Evolutionary conservation across 1,140 invertebrate genomes (phyloP).

Genomic region (Hyles euphorbiae): DNA sequence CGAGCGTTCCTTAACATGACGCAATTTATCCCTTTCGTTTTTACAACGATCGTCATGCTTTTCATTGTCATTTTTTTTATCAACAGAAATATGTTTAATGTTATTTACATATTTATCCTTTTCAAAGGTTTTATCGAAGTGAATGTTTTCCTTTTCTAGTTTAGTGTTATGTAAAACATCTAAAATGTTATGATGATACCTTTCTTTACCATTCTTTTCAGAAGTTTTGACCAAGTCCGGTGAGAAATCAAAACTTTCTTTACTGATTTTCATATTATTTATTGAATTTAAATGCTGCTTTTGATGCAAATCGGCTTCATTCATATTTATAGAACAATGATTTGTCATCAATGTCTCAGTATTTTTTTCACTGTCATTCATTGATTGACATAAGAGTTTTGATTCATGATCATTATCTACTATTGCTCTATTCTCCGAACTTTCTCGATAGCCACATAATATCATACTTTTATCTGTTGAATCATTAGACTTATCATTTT

Average conservation of each 20-base stretch:
- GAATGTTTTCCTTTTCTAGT: slow-evolving; percentile 50
- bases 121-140: slow-evolving; percentile 46
- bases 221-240: slow-evolving; percentile 25
- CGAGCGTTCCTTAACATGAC: slow-evolving; percentile 50
- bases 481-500: too few relatives aligned
- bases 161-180: slow-evolving; percentile 31
- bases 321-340: slow-evolving; percentile 40
- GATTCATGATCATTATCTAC: slow-evolving; percentile 35
- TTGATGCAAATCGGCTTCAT: slow-evolving; percentile 34
- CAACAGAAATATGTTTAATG: slow-evolving; percentile 20
- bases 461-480: too few relatives aligned
- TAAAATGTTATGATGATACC: slow-evolving; percentile 30
- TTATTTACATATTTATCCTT: slow-evolving; percentile 35
- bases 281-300: slow-evolving; percentile 38
- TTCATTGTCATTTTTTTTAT: slow-evolving; percentile 46
- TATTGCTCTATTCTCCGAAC: slow-evolving; percentile 20
- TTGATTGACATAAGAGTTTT: slow-evolving; percentile 29
- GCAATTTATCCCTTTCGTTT: slow-evolving; percentile 48
- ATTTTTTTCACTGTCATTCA: slow-evolving; percentile 33
- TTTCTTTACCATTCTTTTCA: slow-evolving; percentile 43
- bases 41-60: slow-evolving; percentile 50
- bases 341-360: slow-evolving; percentile 36
- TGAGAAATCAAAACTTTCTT: slow-evolving; percentile 30
- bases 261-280: slow-evolving; percentile 38
- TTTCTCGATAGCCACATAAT: background rate